Percentiles rank a stretch among this genome's conserved stretches.
Evolutionary conservation across 2,888 invertebrate species (phyloP).

Genomic region (Epinotia ramella): DNA sequence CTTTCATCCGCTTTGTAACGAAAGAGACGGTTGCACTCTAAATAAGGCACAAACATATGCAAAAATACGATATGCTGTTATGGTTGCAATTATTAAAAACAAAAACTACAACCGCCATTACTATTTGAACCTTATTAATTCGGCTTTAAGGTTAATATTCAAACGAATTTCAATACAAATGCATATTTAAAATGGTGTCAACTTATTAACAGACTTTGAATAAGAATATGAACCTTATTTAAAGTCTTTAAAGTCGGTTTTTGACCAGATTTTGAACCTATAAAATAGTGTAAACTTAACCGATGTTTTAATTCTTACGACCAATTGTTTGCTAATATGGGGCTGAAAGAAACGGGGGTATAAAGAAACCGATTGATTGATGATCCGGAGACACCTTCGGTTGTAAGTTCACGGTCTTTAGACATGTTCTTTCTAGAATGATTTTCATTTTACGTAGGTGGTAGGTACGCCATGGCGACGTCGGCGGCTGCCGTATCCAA

Average conservation of each 20-base stretch:
- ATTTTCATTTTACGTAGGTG: slow-evolving; percentile 1
- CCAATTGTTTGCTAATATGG: slow-evolving; percentile 41
- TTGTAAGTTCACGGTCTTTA: background rate
- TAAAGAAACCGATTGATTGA: slow-evolving; percentile 33
- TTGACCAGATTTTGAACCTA: background rate
- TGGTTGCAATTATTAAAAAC: background rate
- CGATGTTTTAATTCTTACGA: slow-evolving; percentile 37
- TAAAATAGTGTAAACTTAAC: slow-evolving; percentile 2
- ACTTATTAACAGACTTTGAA: background rate
- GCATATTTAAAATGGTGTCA: background rate
- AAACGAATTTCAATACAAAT: background rate
- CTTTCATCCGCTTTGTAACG: background rate
- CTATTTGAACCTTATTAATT: background rate
- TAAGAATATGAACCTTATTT: background rate
- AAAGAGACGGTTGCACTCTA: background rate
- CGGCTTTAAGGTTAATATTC: background rate
- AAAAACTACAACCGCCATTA: background rate
- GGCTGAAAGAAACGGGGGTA: slow-evolving; percentile 18
- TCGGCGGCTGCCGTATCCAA: too few species aligned
- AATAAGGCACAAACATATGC: slow-evolving; percentile 21
- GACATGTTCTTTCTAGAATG: slow-evolving; percentile 6
- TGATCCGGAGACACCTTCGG: slow-evolving; percentile 22
- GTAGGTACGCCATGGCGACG: too few species aligned
- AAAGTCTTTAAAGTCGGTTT: background rate
- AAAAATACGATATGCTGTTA: slow-evolving; percentile 23